phyloP scores from a whole-genome alignment of 2,797 vertebrate genomes.

The Sebastes minor region DNA sequence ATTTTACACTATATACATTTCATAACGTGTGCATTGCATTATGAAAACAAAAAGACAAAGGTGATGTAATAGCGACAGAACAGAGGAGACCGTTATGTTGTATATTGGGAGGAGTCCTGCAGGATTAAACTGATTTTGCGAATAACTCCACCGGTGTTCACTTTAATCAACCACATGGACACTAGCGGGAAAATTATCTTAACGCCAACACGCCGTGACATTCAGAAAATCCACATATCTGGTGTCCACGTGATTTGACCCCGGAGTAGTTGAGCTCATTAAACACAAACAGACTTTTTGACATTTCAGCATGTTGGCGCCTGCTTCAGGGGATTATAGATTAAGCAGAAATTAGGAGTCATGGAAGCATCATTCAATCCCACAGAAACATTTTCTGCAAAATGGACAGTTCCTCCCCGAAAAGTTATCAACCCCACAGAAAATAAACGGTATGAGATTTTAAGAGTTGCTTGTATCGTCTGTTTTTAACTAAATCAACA shows the following conservation, averaged over 20 bases:
- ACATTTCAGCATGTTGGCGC: constrained; percentile 24
- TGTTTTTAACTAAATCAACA: not conserved
- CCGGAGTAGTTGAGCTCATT: not conserved
- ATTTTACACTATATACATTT: constrained; percentile 87
- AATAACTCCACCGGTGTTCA: not conserved
- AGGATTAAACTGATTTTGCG: constrained; percentile 16
- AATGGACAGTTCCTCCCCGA: not conserved
- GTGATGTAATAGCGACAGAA: constrained; percentile 54
- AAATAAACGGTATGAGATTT: not conserved
- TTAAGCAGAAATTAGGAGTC: not conserved
- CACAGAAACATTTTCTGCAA: not conserved
- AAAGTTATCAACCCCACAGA: not conserved
- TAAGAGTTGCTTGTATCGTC: not conserved
- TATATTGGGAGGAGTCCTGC: constrained; percentile 4
- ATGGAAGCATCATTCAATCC: not conserved
- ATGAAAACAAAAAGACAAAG: constrained; percentile 70
- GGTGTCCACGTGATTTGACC: constrained; percentile 1
- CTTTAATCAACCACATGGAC: not conserved
- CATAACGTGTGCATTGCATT: constrained; percentile 77
- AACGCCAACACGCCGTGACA: not conserved
- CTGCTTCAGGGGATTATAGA: not conserved
- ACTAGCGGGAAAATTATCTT: not conserved
- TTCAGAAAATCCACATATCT: not conserved
- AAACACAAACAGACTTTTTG: constrained; percentile 6
- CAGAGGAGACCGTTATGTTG: constrained; percentile 36